Conservation (phyloP, 2,797 vertebrate genomes). For the Garrulus glandarius region DNA sequence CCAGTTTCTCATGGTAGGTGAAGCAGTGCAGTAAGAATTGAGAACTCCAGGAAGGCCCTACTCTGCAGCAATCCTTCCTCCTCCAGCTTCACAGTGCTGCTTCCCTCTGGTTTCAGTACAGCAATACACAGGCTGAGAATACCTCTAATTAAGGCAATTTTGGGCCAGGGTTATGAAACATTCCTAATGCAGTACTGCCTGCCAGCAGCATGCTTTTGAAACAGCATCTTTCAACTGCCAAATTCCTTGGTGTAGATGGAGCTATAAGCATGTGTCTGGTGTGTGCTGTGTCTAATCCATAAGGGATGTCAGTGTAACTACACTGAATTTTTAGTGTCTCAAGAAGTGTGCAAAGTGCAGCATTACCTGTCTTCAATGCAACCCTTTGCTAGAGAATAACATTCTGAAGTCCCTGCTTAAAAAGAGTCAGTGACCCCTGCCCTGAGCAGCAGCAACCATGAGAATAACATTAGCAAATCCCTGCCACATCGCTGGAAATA, state of each 20-base stretch:
- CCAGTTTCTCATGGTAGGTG: not conserved
- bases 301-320: not conserved
- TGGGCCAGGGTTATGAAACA: not conserved
- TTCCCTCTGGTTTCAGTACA: not conserved
- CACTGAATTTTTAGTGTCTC: not conserved
- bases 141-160: not conserved
- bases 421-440: constrained; percentile 8
- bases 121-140: not conserved
- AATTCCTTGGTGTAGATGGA: not conserved
- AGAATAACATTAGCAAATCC: constrained; percentile 2
- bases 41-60: not conserved
- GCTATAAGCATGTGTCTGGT: not conserved
- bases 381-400: not conserved
- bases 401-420: not conserved
- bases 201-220: not conserved
- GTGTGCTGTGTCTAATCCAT: not conserved
- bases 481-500: not conserved
- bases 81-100: not conserved
- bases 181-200: not conserved
- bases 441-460: not conserved
- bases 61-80: not conserved
- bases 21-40: not conserved
- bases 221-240: not conserved
- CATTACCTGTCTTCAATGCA: not conserved
- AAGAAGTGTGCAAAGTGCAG: not conserved